These are phyloP conservation scores for Gambusia yucatana DNA, from an alignment of 2,797 vertebrate species.

Conservation along the genomic window DNA sequence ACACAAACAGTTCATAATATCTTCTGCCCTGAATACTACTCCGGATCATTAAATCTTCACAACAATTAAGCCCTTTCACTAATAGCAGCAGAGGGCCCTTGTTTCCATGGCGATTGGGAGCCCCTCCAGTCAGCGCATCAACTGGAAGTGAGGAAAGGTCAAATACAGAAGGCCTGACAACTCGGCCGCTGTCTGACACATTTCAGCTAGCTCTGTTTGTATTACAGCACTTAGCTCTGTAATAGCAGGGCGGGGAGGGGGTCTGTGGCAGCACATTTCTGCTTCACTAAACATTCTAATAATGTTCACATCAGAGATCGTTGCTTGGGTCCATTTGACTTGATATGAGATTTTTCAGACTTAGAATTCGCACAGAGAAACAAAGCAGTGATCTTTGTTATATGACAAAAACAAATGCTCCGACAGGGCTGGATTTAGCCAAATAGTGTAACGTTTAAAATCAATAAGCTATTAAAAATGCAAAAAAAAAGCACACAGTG, in stretches of 20 bases:
- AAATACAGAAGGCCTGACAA: slow-evolving; percentile 97
- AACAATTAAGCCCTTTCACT: slow-evolving; percentile 99
- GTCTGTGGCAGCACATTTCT: slow-evolving; percentile 85
- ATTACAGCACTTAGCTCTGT: slow-evolving; percentile 97
- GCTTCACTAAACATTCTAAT: slow-evolving; percentile 96
- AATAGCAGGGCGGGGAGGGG: slow-evolving; percentile 90
- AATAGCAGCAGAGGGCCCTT: slow-evolving; percentile 90
- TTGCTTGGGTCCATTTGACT: slow-evolving; percentile 85
- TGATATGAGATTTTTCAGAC: slow-evolving; percentile 61
- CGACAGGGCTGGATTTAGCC: background rate
- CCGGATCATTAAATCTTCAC: slow-evolving; percentile 99
- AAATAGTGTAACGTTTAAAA: background rate
- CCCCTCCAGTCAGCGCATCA: slow-evolving; percentile 91
- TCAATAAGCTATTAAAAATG: background rate
- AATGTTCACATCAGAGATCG: slow-evolving; percentile 93
- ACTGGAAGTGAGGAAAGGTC: slow-evolving; percentile 97
- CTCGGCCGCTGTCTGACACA: slow-evolving; percentile 96
- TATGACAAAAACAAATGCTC: background rate
- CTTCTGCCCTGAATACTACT: slow-evolving; percentile 95
- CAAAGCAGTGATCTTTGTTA: background rate
- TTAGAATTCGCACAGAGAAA: slow-evolving; percentile 37
- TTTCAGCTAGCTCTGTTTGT: slow-evolving; percentile 94
- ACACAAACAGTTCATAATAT: slow-evolving; percentile 98
- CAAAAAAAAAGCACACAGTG: background rate
- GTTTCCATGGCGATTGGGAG: slow-evolving; percentile 96